Evolutionary conservation across 2,888 invertebrate species (phyloP).

Genomic region (Calliphora vomitoria): DNA sequence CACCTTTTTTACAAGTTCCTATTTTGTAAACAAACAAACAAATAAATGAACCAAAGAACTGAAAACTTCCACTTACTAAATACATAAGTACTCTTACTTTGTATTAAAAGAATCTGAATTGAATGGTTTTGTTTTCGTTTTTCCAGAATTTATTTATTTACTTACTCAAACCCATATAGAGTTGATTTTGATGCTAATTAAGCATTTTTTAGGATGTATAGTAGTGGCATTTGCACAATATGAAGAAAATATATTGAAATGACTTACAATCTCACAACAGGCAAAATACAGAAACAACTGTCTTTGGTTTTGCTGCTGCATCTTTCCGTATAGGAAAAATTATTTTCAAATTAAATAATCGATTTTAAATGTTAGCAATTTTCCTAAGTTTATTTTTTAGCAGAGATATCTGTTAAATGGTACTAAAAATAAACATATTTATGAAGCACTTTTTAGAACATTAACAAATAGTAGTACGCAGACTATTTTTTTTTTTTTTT

Average conservation of each 20-base stretch:
- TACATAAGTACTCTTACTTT: neutral
- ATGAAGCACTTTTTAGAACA: too few species aligned
- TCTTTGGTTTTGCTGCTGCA: neutral
- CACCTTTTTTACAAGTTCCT: neutral
- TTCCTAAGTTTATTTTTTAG: neutral
- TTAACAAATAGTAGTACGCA: too few species aligned
- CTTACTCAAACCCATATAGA: constrained; percentile 42
- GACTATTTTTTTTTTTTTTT: too few species aligned
- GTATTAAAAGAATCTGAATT: neutral
- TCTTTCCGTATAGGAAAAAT: constrained; percentile 14
- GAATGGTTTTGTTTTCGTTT: neutral
- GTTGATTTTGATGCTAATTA: constrained; percentile 54
- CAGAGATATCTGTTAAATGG: neutral
- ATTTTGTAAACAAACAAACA: neutral
- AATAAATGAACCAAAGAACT: neutral
- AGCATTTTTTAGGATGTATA: constrained; percentile 48
- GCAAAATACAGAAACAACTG: constrained; percentile 10
- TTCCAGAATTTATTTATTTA: constrained; percentile 24
- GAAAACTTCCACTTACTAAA: neutral
- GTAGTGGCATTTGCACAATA: constrained; percentile 20
- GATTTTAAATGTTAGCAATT: constrained; percentile 36
- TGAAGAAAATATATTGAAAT: constrained; percentile 19
- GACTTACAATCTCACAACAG: constrained; percentile 52
- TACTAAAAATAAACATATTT: neutral
- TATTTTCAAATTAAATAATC: constrained; percentile 20